phyloP scores from a whole-genome alignment of 2,888 invertebrate genomes.

The Spisula solida region DNA sequence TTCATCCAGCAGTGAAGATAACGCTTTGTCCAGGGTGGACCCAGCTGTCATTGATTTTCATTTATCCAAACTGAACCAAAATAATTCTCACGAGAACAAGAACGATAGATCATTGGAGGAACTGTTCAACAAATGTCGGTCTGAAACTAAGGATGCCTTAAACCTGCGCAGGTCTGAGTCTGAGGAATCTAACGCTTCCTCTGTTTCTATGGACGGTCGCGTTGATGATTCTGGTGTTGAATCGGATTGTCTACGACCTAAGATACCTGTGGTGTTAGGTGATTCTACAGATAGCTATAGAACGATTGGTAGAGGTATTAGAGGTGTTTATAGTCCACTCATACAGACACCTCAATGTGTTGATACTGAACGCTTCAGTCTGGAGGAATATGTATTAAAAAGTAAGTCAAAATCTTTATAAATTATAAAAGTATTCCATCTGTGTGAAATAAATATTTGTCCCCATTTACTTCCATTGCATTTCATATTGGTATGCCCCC shows the following conservation, averaged over 20 bases:
- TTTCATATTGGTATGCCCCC: no score
- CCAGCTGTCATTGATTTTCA: slow-evolving; percentile 56
- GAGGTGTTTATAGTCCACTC: background rate
- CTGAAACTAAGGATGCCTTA: background rate
- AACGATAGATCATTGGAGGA: background rate
- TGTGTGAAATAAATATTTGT: background rate
- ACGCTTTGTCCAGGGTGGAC: slow-evolving; percentile 29
- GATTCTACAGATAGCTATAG: background rate
- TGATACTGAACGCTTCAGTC: background rate
- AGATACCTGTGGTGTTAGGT: background rate
- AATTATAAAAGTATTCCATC: background rate
- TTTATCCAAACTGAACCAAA: slow-evolving; percentile 30
- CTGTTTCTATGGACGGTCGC: slow-evolving; percentile 49
- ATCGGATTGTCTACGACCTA: slow-evolving; percentile 37
- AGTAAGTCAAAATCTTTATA: background rate
- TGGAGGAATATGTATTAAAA: background rate
- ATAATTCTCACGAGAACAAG: background rate
- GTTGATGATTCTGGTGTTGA: slow-evolving; percentile 64
- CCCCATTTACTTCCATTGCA: background rate
- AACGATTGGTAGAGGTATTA: background rate
- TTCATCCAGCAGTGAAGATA: slow-evolving; percentile 22
- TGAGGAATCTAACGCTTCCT: slow-evolving; percentile 51
- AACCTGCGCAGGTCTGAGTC: slow-evolving; percentile 45
- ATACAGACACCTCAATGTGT: background rate
- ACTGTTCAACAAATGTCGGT: background rate